These are phyloP conservation scores for Sylvia atricapilla DNA, from an alignment of 2,113 vertebrate species.

Conservation along the genomic window DNA sequence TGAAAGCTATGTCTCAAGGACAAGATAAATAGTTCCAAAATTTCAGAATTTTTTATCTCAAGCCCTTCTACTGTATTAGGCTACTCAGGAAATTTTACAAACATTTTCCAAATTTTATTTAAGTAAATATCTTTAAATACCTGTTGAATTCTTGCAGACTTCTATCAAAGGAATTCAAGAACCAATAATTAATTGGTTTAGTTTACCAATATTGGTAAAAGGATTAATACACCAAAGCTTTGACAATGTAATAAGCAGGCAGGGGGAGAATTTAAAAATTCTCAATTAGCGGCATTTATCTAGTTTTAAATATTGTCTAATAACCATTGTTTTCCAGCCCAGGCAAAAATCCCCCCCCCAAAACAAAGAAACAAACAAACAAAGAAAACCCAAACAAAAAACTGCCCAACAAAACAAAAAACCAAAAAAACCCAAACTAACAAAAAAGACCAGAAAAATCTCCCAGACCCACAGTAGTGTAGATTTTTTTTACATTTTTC, in stretches of 20 bases:
- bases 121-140: background rate
- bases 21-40: background rate
- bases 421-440: no score
- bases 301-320: background rate
- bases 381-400: background rate
- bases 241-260: background rate
- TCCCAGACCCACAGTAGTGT: background rate
- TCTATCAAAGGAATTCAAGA: background rate
- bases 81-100: background rate
- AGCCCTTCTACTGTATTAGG: background rate
- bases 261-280: background rate
- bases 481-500: background rate
- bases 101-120: background rate
- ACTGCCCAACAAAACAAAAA: background rate
- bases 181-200: background rate
- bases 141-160: background rate
- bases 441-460: background rate
- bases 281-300: background rate
- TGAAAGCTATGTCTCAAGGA: background rate
- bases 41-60: background rate
- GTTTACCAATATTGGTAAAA: no score
- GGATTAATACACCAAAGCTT: background rate
- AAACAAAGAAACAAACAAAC: background rate
- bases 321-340: background rate
- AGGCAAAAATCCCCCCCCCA: background rate